phyloP scores from a whole-genome alignment of 1,140 invertebrate species.

The Drosophila mayri region DNA sequence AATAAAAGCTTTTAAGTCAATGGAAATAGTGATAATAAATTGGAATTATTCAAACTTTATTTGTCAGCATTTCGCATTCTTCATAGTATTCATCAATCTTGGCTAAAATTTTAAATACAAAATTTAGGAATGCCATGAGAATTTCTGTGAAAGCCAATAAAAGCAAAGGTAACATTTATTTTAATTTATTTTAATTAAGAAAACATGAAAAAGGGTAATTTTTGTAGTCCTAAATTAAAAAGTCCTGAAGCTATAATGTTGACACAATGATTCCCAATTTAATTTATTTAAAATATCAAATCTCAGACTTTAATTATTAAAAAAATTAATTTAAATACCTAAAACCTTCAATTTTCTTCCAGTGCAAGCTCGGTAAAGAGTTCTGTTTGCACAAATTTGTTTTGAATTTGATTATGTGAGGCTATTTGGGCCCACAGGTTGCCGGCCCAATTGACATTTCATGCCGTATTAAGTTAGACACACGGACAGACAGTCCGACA shows the following conservation, averaged over 20 bases:
- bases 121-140: neutral
- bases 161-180: neutral
- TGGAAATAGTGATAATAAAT: neutral
- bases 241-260: too few relatives aligned
- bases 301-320: neutral
- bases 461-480: constrained; percentile 71
- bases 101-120: too few relatives aligned
- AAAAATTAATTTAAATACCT: too few relatives aligned
- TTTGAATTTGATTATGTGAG: constrained; percentile 79
- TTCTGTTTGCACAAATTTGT: constrained; percentile 73
- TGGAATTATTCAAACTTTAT: neutral
- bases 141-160: too few relatives aligned
- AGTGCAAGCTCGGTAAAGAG: constrained; percentile 15
- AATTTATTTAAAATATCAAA: neutral
- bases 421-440: constrained; percentile 62
- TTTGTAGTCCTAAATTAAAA: too few relatives aligned
- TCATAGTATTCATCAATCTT: too few relatives aligned
- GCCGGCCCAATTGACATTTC: constrained; percentile 79
- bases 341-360: neutral
- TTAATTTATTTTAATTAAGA: neutral
- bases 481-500: constrained; percentile 44
- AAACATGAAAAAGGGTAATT: too few relatives aligned
- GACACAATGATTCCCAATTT: neutral
- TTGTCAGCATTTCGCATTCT: too few relatives aligned
- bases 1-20: neutral